Percentiles rank a stretch among this genome's conserved stretches.
phyloP scores from a whole-genome alignment of 2,888 invertebrate species.

The Rhagium mordax region DNA sequence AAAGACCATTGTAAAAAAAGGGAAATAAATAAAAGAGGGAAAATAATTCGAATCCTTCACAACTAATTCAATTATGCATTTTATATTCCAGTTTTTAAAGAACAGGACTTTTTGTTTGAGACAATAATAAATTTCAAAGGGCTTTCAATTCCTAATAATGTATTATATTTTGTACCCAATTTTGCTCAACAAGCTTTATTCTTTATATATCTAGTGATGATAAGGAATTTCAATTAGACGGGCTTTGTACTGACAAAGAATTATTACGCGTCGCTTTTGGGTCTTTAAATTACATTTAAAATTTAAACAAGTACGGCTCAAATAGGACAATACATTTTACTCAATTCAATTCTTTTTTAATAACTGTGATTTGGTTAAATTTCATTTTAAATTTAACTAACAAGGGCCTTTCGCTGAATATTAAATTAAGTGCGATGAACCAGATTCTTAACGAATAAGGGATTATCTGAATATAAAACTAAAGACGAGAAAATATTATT shows the following conservation, averaged over 20 bases:
- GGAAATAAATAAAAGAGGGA: background rate
- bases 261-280: constrained; percentile 17
- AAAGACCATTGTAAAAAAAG: background rate
- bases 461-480: background rate
- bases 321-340: constrained; percentile 14
- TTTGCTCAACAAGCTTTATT: constrained; percentile 29
- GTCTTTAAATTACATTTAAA: constrained; percentile 33
- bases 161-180: constrained; percentile 31
- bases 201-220: constrained; percentile 31
- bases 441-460: background rate
- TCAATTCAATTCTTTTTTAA: constrained; percentile 10
- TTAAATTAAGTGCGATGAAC: background rate
- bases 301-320: constrained; percentile 22
- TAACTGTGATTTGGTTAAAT: constrained; percentile 9
- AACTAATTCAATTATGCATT: constrained; percentile 15
- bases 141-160: constrained; percentile 28
- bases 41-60: constrained; percentile 17
- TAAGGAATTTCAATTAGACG: constrained; percentile 36
- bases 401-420: background rate
- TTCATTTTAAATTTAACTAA: background rate
- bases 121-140: constrained; percentile 32
- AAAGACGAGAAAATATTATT: background rate
- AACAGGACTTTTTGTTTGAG: constrained; percentile 16
- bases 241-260: constrained; percentile 24
- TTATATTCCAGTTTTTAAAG: constrained; percentile 12